Evolutionary conservation across 2,888 invertebrate species (phyloP).

Genomic region (Oligia fasciuncula): DNA sequence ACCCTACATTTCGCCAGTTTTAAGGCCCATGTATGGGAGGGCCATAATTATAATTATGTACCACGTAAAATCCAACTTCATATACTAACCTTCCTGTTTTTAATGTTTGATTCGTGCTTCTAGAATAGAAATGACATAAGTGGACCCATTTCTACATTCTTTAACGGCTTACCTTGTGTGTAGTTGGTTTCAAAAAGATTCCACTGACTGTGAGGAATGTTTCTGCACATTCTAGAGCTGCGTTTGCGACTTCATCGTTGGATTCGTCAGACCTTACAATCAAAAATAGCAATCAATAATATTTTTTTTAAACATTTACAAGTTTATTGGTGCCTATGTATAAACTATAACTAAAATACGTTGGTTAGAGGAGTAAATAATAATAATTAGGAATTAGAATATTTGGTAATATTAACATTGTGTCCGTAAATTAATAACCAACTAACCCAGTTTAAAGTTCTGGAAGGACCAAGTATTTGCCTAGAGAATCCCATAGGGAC

Average conservation of each 20-base stretch:
- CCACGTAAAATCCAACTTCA: too few relatives aligned
- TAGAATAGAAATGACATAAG: background rate
- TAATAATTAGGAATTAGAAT: background rate
- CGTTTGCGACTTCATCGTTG: conserved; percentile 78
- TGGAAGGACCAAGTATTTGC: background rate
- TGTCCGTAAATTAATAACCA: too few relatives aligned
- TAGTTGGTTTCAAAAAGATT: conserved; percentile 80
- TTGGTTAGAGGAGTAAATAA: background rate
- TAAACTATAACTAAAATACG: too few relatives aligned
- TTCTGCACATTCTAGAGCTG: conserved; percentile 83
- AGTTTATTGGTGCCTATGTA: too few relatives aligned
- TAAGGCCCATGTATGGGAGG: background rate
- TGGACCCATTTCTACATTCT: background rate
- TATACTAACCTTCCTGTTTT: background rate
- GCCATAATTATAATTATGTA: too few relatives aligned
- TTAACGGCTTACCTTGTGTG: conserved; percentile 77
- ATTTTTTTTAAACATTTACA: too few relatives aligned
- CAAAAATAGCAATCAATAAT: background rate
- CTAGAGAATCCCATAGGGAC: background rate
- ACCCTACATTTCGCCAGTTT: background rate
- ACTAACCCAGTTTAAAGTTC: too few relatives aligned
- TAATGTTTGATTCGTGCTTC: background rate
- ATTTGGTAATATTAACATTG: background rate
- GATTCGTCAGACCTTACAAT: conserved; percentile 75
- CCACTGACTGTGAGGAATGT: conserved; percentile 81